Evolutionary conservation across 2,113 vertebrate genomes (phyloP), one percentile per base, ranked within the genome.

Genomic region (Eolophus roseicapilla): DNA sequence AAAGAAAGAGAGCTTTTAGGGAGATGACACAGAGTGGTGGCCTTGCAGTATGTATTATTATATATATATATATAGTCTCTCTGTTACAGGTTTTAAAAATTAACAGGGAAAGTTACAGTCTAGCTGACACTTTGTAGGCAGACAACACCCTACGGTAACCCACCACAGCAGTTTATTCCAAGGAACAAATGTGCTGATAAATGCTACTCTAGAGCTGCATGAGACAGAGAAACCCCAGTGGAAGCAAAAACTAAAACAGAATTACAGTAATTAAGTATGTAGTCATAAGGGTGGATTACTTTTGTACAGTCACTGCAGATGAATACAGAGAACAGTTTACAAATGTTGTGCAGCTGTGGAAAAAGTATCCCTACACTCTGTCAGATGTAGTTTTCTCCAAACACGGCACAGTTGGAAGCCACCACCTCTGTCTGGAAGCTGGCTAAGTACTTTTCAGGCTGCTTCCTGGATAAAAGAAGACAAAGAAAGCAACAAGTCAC

Each of bases 11-110:
- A 70, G 81, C 52, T 52, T 81, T 85, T 73, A 90, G 44, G 33
- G 31, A 81, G 52, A 41, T 82, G 78, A 82, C 33, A 44, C 13
- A 82, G 69, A 75, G 91, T 60, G 62, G 71, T 68, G 60, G 64
- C 84, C 79, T 83, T 93, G 83, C 39, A 90, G 47, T 29, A 67
- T 43, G 93, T 14, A 41, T 41, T 41, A 41, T 41, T 41, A 13
- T 41, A 13, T 41, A 41, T 41, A 41, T 41, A 41, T 41, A 74
- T 53, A 68, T 15, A 62, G 53, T 49, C n/a, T 83, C 83, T 84
- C 53, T 79, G 80, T 82, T 82, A 75, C 35, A 49, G 50, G 55
- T 35, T 94, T 92, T 92, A 64, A 93, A 97, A 95, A 95, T 63
- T 70, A 95, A 88, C 49, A 57, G 65, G 6, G 10, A 52, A 79